Base-by-base conservation (phyloP, 2,888 invertebrate genomes). In the Eristalis tenax region DNA sequence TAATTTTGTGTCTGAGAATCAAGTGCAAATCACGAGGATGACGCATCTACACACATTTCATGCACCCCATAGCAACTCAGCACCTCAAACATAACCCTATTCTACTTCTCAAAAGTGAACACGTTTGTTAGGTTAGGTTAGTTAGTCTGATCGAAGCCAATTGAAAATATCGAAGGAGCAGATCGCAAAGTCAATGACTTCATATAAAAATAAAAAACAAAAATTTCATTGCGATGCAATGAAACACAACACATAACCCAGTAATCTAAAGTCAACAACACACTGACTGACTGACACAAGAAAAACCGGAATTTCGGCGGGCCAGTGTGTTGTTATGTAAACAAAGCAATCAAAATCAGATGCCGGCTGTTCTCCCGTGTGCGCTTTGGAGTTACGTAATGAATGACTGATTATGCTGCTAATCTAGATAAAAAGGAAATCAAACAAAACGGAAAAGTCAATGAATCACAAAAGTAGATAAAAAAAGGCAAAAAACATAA, bases 401-500 rank as follows among this genome's bases (percentile, higher is more conserved):
- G 73, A 82, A 80, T 76, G 88, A 77, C 76, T 76, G 76, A 74
- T 64, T 57, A 26, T 66, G 88, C 40, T 59, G 50, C 65, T 74
- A 71, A 79, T 69, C 59, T 68, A 68, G 22, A 50, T 26, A 43
- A 28, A 56, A 73, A 57, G 68, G 68, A 56, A 56, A 28, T 22
- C 77, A 56, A 64, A 73, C 61, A 57, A 66, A 28, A 32, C 43
- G n/a, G 26, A 43, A 32, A 65, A 38, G 2, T 8, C 50, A 50
- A 50, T 50, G 40, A 68, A 75, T 61, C 38, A 56, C 57, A 65
- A 77, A n/a, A n/a, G n/a, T n/a, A n/a, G n/a, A n/a, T n/a, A n/a
- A n/a, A n/a, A n/a, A 56, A 57, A 86, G 86, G 83, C 73, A 77
- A 89, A 89, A n/a, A 78, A 81, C 18, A 81, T 81, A 79, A 75